Evolutionary conservation across 2,888 invertebrate genomes (phyloP).

Genomic region (Eugnorisma glareosa): DNA sequence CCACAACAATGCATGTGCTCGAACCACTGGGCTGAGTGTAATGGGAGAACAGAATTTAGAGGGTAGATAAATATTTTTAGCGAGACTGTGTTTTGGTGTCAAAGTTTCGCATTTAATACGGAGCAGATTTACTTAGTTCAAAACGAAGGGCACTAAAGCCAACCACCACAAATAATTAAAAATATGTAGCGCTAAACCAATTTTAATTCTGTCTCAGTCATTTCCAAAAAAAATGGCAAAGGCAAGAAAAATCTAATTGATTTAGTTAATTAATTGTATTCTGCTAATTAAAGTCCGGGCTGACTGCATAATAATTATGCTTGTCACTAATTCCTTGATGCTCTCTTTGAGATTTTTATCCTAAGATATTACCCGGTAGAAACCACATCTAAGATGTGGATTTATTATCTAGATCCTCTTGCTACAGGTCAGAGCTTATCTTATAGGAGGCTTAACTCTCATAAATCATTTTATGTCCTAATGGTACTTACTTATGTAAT

Average conservation of each 20-base stretch:
- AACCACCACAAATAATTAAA: not conserved
- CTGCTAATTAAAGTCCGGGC: not conserved
- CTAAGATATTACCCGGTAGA: not conserved
- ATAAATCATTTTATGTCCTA: not conserved
- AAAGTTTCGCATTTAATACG: not conserved
- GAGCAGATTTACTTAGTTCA: not conserved
- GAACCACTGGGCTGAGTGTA: conserved; percentile 63
- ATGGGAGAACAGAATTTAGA: conserved; percentile 49
- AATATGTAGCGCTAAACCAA: not conserved
- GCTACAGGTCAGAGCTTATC: conserved; percentile 9
- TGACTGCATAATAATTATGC: not conserved
- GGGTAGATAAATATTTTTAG: conserved; percentile 45
- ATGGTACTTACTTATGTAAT: not conserved
- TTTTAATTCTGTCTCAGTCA: not conserved
- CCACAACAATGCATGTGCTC: conserved; percentile 66
- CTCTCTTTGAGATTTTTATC: not conserved
- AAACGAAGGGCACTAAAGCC: not conserved
- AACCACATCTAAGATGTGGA: not conserved
- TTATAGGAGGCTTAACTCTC: not conserved
- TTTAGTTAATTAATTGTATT: not conserved
- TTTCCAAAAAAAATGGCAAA: not conserved
- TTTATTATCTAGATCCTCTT: conserved; percentile 10
- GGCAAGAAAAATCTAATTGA: not conserved
- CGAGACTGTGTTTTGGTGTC: not conserved
- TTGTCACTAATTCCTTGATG: not conserved